A percentile compares a stretch with the other conserved stretches of the same genome.
Evolutionary conservation across 2,888 invertebrate genomes (phyloP).

Genomic region (Ferrisia virgata): DNA sequence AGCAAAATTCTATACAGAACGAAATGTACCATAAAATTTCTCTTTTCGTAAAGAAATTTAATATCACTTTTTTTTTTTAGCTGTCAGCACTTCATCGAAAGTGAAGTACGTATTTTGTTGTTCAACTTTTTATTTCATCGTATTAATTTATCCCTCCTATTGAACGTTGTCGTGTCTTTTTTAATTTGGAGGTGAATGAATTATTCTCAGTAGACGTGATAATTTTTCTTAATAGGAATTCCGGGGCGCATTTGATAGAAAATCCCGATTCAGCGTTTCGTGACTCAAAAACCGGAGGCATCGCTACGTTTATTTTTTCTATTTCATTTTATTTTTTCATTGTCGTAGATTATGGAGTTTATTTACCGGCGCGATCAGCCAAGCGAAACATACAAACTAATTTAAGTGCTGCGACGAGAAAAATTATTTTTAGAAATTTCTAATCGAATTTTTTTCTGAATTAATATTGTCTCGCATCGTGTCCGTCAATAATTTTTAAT

Average conservation of each 20-base stretch:
- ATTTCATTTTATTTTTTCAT: background rate
- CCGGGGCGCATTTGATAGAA: background rate
- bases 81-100: background rate
- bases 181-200: background rate
- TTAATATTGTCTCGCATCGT: constrained; percentile 5
- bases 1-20: background rate
- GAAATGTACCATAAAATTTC: background rate
- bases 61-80: too few relatives aligned
- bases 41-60: too few relatives aligned
- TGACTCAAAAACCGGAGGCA: background rate
- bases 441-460: background rate
- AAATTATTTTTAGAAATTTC: background rate
- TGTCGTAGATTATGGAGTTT: background rate
- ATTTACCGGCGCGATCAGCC: background rate
- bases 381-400: background rate
- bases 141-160: background rate
- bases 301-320: background rate
- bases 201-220: background rate
- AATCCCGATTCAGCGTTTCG: background rate
- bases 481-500: background rate
- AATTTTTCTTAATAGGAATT: background rate
- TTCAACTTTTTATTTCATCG: background rate
- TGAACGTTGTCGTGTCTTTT: background rate
- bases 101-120: background rate
- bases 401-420: background rate